Conservation (phyloP, 2,797 vertebrate genomes). For the Miichthys miiuy region DNA sequence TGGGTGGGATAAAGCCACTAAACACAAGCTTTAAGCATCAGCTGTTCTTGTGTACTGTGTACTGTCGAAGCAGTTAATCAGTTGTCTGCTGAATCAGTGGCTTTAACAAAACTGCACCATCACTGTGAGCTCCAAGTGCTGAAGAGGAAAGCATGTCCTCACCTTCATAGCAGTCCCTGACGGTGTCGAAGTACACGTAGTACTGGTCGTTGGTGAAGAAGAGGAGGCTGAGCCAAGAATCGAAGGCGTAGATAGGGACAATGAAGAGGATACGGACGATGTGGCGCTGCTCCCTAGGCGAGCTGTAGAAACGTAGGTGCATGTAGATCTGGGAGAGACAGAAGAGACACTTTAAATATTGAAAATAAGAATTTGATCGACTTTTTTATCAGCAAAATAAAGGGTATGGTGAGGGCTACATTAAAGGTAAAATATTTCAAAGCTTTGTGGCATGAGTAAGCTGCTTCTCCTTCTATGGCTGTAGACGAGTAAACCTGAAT, state of each 20-base stretch:
- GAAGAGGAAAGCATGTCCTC: slow-evolving; percentile 41
- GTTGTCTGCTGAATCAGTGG: not conserved
- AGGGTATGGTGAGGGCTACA: not conserved
- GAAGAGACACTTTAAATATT: not conserved
- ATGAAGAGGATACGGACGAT: slow-evolving; percentile 99
- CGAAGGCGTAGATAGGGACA: slow-evolving; percentile 97
- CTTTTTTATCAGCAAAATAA: not conserved
- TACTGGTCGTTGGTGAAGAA: slow-evolving; percentile 99
- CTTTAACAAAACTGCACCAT: slow-evolving; percentile 8
- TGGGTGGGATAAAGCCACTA: not conserved
- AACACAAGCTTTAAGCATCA: not conserved
- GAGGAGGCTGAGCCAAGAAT: slow-evolving; percentile 98
- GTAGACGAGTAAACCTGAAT: not conserved
- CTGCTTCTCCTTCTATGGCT: not conserved
- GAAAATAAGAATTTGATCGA: not conserved
- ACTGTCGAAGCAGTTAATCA: not conserved
- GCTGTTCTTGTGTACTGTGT: not conserved
- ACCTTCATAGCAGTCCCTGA: slow-evolving; percentile 99
- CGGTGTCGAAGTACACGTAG: slow-evolving; percentile 97
- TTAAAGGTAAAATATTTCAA: too few relatives aligned
- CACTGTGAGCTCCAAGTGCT: not conserved
- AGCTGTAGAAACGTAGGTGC: slow-evolving; percentile 96
- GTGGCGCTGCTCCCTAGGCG: slow-evolving; percentile 96
- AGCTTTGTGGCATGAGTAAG: not conserved
- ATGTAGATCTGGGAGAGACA: slow-evolving; percentile 92